Base-by-base conservation (phyloP, 2,113 vertebrate genomes). In the Pampusana beccarii region DNA sequence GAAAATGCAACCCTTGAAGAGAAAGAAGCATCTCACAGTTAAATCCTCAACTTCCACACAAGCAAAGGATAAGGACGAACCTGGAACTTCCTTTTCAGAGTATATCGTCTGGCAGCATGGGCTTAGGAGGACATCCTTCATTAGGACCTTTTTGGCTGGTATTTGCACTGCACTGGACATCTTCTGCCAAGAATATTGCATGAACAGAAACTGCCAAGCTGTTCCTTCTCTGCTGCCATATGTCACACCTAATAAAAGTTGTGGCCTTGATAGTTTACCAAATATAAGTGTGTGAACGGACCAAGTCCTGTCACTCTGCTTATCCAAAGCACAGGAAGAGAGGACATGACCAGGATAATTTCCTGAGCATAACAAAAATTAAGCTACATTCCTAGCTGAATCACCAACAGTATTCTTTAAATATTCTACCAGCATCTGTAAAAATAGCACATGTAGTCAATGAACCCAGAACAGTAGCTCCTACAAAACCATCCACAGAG, bases 201-300 rank as follows among this genome's bases (percentile, higher is more conserved):
- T 1, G 8, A 84, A 61, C 3, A 1, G 95, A 88, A 96, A 71
- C 65, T 65, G 57, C 57, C 90, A 92, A 93, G 56, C 88, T 93
- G 80, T 25, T 92, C 34, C 44, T 82, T 86, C 64, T 80, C 72
- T 78, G 58, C 44, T 88, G 80, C 72, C 77, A 20, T 88, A 96
- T 89, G 86, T 65, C 72, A 91, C 3, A 46, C 44, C 80, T 93
- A 92, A 79, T 75, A 84, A 53, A 92, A 95, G 69, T 25, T 60
- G 16, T 40, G 11, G 51, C 54, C 93, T 69, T 75, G 23, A 58
- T 4, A 93, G 23, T 62, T 88, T 73, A 91, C 65, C 72, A 88
- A 73, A 80, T 28, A 1, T 29, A 79, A 88, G 29, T 31, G 38
- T 94, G 75, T 66, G 71, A 94, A 44, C 56, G 56, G 42, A 80